Evolutionary conservation across 1,140 invertebrate species (phyloP), one percentile per base, ranked within the genome.

Genomic region (Meloidogyne floridensis): DNA sequence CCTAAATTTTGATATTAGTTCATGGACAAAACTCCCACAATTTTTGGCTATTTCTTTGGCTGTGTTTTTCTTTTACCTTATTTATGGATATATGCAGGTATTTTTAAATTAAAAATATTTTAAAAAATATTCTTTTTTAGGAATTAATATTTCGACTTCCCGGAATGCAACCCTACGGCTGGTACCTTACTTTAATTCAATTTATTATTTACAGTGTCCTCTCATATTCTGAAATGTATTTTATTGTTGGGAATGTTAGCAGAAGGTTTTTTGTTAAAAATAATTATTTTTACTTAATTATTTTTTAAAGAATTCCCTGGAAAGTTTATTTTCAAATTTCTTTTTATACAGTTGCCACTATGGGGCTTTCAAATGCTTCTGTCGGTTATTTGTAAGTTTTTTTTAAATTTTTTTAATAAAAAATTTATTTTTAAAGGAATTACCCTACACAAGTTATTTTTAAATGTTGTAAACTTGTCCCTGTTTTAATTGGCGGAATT

Each of bases 391-490:
- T 98, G 77, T 79, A 18, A 32, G 77, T 71, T 79, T 78, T 43
- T 56, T 51, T 77, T 59, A 54, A 77, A 47, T 77, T 72, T 51
- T 13, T 77, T n/a, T 59, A n/a, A 51, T 6, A 47, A 47, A 47
- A 47, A 47, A 47, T 54, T 72, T n/a, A 11, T 77, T 59, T 77
- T 77, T 71, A 32, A 15, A 79, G 77, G 0, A 98, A 98, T 91
- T 98, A 97, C 91, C 96, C 96, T 20, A 96, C 95, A 2, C 93
- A 93, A 91, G 90, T 96, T n/a, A 95, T 96, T 85, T 96, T 96
- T 89, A 96, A 96, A 91, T 97, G 95, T 89, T 98, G 96, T 89
- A 98, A 98, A 91, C 92, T 98, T 0, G 96, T 98, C 86, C 96
- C 96, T 3, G 96, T 97, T 43, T 53, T 83, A 18, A 79, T 84